A percentile compares a stretch with the other conserved stretches of the same genome.
phyloP scores from a whole-genome alignment of 2,113 vertebrate species.

The Stictonetta naevosa region DNA sequence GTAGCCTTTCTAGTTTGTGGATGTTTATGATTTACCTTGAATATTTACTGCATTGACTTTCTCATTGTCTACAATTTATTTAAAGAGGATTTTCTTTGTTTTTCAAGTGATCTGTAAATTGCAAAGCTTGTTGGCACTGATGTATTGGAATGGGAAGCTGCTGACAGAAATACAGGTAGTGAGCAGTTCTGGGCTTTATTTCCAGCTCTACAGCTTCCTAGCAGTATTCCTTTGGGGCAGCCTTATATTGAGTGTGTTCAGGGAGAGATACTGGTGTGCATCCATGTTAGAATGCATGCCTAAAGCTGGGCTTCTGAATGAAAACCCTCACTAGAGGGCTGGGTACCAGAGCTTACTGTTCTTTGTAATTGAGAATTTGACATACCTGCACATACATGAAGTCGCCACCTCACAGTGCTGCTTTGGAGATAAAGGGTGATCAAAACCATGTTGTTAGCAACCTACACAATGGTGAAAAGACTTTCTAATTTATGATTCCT shows the following conservation, averaged over 20 bases:
- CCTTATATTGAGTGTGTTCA: not conserved
- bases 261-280: not conserved
- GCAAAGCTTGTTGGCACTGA: not conserved
- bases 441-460: not conserved
- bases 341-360: not conserved
- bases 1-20: not conserved
- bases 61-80: not conserved
- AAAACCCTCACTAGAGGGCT: not conserved
- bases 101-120: not conserved
- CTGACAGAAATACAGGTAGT: not conserved
- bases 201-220: not conserved
- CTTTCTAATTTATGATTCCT: not conserved
- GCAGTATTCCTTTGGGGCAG: not conserved
- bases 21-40: not conserved
- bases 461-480: not conserved
- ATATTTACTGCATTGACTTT: not conserved
- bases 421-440: not conserved
- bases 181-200: not conserved
- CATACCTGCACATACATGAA: not conserved
- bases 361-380: not conserved
- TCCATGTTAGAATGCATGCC: not conserved
- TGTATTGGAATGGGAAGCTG: not conserved
- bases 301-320: not conserved
- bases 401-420: not conserved
- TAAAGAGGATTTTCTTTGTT: not conserved